Percentiles rank a stretch among this genome's conserved stretches.
These are phyloP conservation scores for Acanthiza pusilla DNA, from an alignment of 2,797 vertebrate genomes.

Conservation along the genomic window DNA sequence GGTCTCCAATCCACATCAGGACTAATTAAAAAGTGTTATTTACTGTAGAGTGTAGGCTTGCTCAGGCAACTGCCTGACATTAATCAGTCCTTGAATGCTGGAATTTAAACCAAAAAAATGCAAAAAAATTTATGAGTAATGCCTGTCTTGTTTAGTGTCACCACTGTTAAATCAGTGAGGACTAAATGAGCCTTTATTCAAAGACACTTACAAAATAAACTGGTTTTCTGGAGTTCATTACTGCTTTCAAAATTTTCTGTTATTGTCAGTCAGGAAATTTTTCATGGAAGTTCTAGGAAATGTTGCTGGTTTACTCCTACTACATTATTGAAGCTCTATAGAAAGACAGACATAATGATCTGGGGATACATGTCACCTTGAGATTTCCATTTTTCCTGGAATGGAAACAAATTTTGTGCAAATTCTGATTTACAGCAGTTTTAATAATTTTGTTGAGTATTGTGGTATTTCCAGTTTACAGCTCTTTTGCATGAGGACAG, in stretches of 20 bases:
- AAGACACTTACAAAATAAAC: not conserved
- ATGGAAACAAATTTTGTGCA: not conserved
- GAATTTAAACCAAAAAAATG: constrained; percentile 1
- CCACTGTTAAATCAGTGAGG: not conserved
- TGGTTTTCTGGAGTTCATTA: not conserved
- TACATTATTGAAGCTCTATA: not conserved
- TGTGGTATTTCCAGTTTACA: not conserved
- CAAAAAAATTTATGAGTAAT: constrained; percentile 8
- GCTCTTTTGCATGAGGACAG: not conserved
- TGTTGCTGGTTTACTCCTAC: not conserved
- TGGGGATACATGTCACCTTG: not conserved
- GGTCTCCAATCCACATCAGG: not conserved
- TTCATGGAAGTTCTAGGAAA: not conserved
- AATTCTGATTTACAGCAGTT: not conserved
- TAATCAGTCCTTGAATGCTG: not conserved
- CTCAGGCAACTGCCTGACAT: not conserved
- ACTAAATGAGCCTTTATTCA: constrained; percentile 12
- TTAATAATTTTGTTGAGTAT: not conserved
- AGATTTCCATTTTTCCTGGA: not conserved
- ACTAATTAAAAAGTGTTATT: constrained; percentile 25
- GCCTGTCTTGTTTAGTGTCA: not conserved
- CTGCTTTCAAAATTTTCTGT: not conserved
- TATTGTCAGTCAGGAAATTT: not conserved
- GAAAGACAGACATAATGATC: not conserved
- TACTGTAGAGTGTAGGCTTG: constrained; percentile 3